Conservation (phyloP, 2,888 invertebrate species). For the Ochlodes sylvanus region DNA sequence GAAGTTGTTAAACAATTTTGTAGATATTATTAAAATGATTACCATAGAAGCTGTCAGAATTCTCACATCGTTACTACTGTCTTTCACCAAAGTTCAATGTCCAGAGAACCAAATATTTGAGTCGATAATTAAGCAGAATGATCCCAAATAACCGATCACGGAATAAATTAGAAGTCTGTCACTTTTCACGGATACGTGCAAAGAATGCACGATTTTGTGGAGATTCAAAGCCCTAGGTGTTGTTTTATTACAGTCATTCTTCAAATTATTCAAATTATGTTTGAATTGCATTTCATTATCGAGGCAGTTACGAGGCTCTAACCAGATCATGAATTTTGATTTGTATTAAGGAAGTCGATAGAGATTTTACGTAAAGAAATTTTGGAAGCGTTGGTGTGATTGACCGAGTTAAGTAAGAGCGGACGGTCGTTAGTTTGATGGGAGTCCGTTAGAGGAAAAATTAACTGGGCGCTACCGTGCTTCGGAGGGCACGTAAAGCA, state of each 20-base stretch:
- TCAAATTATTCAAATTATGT: constrained; percentile 61
- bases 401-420: too few species aligned
- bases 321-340: constrained; percentile 13
- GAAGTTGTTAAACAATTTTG: neutral
- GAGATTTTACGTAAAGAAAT: neutral
- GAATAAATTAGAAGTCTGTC: constrained; percentile 77
- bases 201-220: constrained; percentile 72
- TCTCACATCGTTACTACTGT: constrained; percentile 38
- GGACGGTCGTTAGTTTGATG: too few species aligned
- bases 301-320: constrained; percentile 45
- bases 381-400: too few species aligned
- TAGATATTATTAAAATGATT: constrained; percentile 4
- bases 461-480: too few species aligned
- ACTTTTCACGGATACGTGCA: constrained; percentile 74
- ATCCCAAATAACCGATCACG: constrained; percentile 64
- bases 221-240: constrained; percentile 51
- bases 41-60: constrained; percentile 21
- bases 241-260: constrained; percentile 46
- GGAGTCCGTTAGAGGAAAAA: too few species aligned
- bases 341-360: constrained; percentile 3
- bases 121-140: constrained; percentile 73
- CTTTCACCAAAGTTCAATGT: constrained; percentile 58
- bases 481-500: too few species aligned
- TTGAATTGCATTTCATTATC: constrained; percentile 58
- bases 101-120: constrained; percentile 68